Percentiles rank a stretch among this genome's conserved stretches.
Conservation (phyloP, 2,888 invertebrate genomes). For the Ypsolopha sequella region DNA sequence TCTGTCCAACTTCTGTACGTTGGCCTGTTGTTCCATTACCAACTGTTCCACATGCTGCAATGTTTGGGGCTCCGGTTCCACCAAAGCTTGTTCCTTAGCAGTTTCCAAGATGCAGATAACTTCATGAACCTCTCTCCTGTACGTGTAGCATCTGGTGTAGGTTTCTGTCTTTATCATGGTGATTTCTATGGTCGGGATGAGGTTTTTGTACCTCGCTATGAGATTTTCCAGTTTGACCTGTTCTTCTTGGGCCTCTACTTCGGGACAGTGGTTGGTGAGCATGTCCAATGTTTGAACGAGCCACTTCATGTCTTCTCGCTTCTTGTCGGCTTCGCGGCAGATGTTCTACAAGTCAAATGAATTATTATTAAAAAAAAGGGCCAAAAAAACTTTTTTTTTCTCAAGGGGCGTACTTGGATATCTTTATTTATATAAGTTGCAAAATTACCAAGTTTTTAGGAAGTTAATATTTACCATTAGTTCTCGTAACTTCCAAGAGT, state of each 20-base stretch:
- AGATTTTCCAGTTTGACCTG: slow-evolving; percentile 86
- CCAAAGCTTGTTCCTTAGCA: slow-evolving; percentile 80
- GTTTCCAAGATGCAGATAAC: slow-evolving; percentile 83
- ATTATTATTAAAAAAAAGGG: neutral
- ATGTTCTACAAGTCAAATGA: slow-evolving; percentile 75
- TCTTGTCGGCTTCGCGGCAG: slow-evolving; percentile 90
- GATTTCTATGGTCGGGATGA: slow-evolving; percentile 92
- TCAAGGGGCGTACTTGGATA: neutral
- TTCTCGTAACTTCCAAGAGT: slow-evolving; percentile 50
- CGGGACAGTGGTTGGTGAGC: slow-evolving; percentile 84
- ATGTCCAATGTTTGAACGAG: slow-evolving; percentile 91
- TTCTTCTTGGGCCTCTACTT: slow-evolving; percentile 83
- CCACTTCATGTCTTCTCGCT: slow-evolving; percentile 96
- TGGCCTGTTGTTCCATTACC: slow-evolving; percentile 85
- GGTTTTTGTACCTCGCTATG: slow-evolving; percentile 88
- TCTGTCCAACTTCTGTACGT: slow-evolving; percentile 85
- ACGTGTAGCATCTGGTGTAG: slow-evolving; percentile 92
- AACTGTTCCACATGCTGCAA: slow-evolving; percentile 80
- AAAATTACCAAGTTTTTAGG: slow-evolving; percentile 3
- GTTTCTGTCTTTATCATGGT: slow-evolving; percentile 95
- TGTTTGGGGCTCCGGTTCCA: slow-evolving; percentile 76
- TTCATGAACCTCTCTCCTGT: slow-evolving; percentile 89
- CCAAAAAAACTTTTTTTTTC: neutral
- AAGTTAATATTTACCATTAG: slow-evolving; percentile 54
- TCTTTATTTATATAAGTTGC: slow-evolving; percentile 1